Evolutionary conservation across 2,888 invertebrate species (phyloP).

Genomic region (Ornithoptera alexandrae): DNA sequence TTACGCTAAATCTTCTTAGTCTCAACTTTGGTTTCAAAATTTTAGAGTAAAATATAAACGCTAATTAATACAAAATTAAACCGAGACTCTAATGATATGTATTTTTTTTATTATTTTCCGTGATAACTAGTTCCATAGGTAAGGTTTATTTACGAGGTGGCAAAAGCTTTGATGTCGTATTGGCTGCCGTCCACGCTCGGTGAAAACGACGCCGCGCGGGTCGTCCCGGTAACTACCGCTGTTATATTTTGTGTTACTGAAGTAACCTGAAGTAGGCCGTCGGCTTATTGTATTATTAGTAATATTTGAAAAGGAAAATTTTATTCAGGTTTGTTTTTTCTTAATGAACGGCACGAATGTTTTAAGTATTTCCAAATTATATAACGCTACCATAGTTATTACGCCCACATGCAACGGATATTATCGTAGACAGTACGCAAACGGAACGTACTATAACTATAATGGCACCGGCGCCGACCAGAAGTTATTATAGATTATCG

Average conservation of each 20-base stretch:
- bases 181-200: conserved; percentile 57
- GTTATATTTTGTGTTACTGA: conserved; percentile 34
- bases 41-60: no score
- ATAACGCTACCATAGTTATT: conserved; percentile 22
- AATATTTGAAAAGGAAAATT: no score
- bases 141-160: conserved; percentile 63
- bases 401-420: conserved; percentile 37
- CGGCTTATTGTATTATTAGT: neutral
- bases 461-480: conserved; percentile 65
- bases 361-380: conserved; percentile 21
- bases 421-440: conserved; percentile 37
- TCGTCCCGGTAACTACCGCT: conserved; percentile 36
- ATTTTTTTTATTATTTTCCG: conserved; percentile 37
- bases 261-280: conserved; percentile 35
- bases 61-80: neutral
- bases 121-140: conserved; percentile 40
- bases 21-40: no score
- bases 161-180: conserved; percentile 65
- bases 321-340: no score
- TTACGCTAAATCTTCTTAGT: no score
- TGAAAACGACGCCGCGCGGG: conserved; percentile 39
- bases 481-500: conserved; percentile 60
- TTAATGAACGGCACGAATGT: neutral
- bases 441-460: conserved; percentile 51
- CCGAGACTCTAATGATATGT: conserved; percentile 21